Conservation (phyloP, 23 tunicate genomes). For the Aplidium turbinatum region DNA sequence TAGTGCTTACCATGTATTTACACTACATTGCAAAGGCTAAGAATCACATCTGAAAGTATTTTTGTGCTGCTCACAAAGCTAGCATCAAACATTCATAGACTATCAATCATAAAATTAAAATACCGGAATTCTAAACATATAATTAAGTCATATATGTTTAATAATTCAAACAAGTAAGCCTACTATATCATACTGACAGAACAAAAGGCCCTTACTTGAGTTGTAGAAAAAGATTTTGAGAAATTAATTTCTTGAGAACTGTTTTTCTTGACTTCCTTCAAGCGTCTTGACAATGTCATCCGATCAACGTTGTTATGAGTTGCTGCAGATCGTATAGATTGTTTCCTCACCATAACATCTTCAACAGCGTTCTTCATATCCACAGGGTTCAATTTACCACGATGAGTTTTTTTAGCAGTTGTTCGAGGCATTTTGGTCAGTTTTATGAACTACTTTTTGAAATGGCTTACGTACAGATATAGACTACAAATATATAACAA, state of each 20-base stretch:
- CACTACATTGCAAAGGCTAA: too few species aligned
- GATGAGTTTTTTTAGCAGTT: constrained; percentile 2
- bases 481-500: background rate
- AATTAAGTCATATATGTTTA: too few species aligned
- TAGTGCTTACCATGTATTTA: too few species aligned
- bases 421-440: background rate
- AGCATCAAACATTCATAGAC: too few species aligned
- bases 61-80: too few species aligned
- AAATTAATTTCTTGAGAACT: background rate
- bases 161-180: background rate
- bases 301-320: constrained; percentile 2
- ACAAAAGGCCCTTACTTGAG: constrained; percentile 6
- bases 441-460: background rate
- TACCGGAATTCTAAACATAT: too few species aligned
- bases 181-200: background rate
- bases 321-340: constrained; percentile 4
- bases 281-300: background rate
- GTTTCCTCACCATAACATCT: constrained; percentile 1
- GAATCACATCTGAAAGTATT: too few species aligned
- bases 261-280: background rate
- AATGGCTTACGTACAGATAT: background rate
- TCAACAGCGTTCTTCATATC: constrained; percentile 21
- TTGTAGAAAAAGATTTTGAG: constrained; percentile 12
- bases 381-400: constrained; percentile 4
- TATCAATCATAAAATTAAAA: too few species aligned